Conservation (phyloP, 2,888 invertebrate species). For the Acanthosepion esculentum region DNA sequence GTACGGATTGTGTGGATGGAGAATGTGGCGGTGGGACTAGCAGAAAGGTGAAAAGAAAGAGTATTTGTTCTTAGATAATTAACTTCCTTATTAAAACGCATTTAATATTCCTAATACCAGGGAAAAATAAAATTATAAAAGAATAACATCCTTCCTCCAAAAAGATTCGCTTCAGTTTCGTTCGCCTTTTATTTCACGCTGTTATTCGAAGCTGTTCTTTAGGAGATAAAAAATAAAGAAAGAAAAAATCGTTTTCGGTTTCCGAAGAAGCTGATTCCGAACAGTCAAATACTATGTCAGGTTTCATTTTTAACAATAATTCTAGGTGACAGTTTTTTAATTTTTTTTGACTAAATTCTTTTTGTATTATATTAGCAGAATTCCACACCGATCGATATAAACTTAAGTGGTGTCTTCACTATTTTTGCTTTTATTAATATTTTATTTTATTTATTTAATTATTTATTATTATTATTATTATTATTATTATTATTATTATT, state of each 20-base stretch:
- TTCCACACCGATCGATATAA: too few species aligned
- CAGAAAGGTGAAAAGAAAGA: background rate
- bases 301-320: background rate
- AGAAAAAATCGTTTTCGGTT: background rate
- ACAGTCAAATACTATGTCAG: background rate
- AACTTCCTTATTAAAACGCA: background rate
- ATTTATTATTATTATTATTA: too few species aligned
- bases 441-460: too few species aligned
- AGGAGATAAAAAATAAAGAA: background rate
- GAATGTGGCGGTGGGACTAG: background rate
- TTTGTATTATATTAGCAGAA: too few species aligned
- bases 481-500: too few species aligned
- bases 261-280: background rate
- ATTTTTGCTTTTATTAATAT: too few species aligned
- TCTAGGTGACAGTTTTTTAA: too few species aligned
- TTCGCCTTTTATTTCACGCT: background rate
- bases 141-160: background rate
- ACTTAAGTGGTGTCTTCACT: too few species aligned
- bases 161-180: background rate
- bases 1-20: background rate
- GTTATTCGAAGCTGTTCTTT: background rate
- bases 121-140: background rate
- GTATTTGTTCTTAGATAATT: background rate
- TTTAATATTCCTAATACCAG: background rate
- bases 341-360: too few species aligned